Base-by-base conservation (phyloP, 2,113 vertebrate species). In the Xenopus laevis region DNA sequence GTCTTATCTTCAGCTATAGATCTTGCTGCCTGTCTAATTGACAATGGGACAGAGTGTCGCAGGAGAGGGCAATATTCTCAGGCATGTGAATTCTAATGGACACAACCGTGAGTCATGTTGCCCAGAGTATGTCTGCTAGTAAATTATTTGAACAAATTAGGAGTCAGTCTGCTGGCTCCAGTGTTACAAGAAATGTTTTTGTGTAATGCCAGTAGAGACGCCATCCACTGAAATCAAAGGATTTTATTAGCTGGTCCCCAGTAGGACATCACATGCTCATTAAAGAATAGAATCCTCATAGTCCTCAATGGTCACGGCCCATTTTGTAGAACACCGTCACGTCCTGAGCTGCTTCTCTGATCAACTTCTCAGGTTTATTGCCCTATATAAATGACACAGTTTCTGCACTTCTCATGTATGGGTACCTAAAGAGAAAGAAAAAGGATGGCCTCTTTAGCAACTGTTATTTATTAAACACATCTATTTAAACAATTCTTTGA, bases 171-270 rank as follows among this genome's bases (percentile, higher is more conserved):
- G 59, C 74, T 64, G n/a, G 58, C 59, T 70, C 59, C 50, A 64
- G 33, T 18, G 59, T 77, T 70, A 69, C 73, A 44, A 66, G 67
- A 64, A 55, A 77, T 67, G 66, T 63, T 55, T 64, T 77, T 70
- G 60, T 77, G 74, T 64, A 77, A 77, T 63, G 66, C 59, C 73
- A 69, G 65, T 44, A 63, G 15, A 60, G 74, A 77, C 74, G 74
- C 74, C 74, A 70, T 64, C 30, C 59, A 67, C 16, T 63, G 66
- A 64, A 77, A 77, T 77, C 67, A 77, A 77, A 77, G 74, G 67
- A 0, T 64, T 75, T 77, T 77, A 77, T 77, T 77, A 67, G 74
- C 50, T 44, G 67, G 66, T 17, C 66, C 74, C 67, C 74, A 70
- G 74, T 77, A 59, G 66, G 74, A 77, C 66, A 52, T 18, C 47